Conservation (phyloP, 2,113 vertebrate species). For the Coturnix japonica region DNA sequence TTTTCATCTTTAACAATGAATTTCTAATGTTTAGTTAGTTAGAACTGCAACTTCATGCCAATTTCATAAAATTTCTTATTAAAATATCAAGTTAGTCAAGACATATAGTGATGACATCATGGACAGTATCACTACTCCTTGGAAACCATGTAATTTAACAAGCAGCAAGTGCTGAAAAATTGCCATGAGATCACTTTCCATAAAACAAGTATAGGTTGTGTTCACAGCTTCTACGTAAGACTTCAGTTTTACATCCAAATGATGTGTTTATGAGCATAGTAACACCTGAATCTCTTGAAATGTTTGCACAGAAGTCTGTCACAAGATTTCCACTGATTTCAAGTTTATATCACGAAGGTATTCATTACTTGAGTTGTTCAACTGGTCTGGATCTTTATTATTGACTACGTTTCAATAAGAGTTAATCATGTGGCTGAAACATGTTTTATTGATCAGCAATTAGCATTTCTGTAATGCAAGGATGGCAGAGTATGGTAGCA, state of each 20-base stretch:
- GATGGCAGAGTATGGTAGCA: background rate
- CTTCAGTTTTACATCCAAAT: rapidly evolving
- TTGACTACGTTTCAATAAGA: background rate
- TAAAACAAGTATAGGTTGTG: background rate
- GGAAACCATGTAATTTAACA: background rate
- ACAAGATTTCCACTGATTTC: background rate
- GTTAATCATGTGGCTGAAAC: background rate
- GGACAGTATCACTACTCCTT: background rate
- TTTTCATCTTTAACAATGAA: background rate
- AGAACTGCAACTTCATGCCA: background rate
- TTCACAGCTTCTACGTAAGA: background rate
- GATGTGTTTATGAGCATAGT: background rate
- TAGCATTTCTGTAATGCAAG: background rate
- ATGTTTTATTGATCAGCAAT: background rate
- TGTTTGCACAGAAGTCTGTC: background rate
- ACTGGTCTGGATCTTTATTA: background rate
- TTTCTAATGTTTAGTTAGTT: background rate
- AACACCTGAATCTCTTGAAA: background rate
- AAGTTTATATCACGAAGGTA: background rate
- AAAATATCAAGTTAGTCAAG: background rate
- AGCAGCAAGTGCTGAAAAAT: background rate
- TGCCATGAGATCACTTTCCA: background rate
- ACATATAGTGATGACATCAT: background rate
- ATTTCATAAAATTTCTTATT: background rate
- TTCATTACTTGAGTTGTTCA: background rate